These are phyloP conservation scores for Bradypodion pumilum DNA, from an alignment of 2,797 vertebrate species.

Conservation along the genomic window DNA sequence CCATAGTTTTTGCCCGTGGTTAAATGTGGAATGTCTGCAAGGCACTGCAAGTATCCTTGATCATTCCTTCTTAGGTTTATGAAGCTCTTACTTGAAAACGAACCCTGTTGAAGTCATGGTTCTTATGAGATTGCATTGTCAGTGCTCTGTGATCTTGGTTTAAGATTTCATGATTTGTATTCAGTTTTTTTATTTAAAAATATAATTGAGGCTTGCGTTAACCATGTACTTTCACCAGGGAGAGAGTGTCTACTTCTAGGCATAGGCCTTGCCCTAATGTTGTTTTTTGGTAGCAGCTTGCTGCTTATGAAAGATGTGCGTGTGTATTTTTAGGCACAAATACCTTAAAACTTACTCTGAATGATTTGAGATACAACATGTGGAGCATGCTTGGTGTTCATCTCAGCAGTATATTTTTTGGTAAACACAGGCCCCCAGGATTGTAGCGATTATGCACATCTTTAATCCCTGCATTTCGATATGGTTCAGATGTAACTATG, in stretches of 20 bases:
- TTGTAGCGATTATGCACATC: conserved; percentile 4
- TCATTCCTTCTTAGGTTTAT: not conserved
- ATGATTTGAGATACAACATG: not conserved
- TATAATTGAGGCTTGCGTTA: too few relatives aligned
- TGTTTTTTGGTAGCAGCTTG: not conserved
- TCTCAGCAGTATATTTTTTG: not conserved
- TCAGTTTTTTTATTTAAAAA: not conserved
- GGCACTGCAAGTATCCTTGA: not conserved
- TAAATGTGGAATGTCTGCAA: not conserved
- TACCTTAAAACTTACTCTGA: not conserved
- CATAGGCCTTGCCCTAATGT: not conserved
- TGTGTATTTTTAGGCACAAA: not conserved
- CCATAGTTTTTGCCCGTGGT: not conserved
- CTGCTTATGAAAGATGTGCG: not conserved
- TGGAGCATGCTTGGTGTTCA: not conserved
- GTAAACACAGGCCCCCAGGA: not conserved
- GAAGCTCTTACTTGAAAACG: not conserved
- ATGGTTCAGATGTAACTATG: not conserved
- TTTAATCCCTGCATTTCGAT: not conserved
- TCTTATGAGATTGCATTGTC: not conserved
- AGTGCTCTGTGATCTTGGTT: not conserved
- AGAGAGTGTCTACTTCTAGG: not conserved
- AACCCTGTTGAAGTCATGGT: not conserved
- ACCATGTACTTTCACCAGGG: not conserved
- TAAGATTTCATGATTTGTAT: not conserved